Base-by-base conservation (phyloP, 2,113 vertebrate genomes). In the Protomyctophum bolini region DNA sequence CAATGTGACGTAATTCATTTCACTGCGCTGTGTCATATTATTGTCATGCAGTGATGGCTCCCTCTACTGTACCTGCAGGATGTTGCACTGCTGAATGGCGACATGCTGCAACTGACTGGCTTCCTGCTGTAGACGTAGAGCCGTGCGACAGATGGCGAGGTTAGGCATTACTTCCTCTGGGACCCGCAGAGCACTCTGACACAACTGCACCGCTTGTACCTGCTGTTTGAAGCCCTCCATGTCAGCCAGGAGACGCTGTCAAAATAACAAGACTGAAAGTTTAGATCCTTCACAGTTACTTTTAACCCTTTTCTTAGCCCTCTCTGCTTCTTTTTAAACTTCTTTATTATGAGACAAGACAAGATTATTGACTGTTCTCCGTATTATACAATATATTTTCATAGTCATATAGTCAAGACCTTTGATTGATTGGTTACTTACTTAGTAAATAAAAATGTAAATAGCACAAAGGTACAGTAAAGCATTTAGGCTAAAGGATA, bases 191-290 rank as follows among this genome's bases (percentile, higher is more conserved):
- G 92, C 91, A 0, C 95, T 98, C 92, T 99, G 97, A 73, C 94
- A 96, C 14, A 78, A 80, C 83, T 99, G 98, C 2, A 99, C 94
- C 0, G 93, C 92, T 0, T 96, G 95, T 0, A 97, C 96, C 81
- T 97, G 98, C 14, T 95, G 96, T 91, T 99, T 99, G 74, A 99
- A 93, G 0, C 92, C 92, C 87, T 99, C 96, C 95, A 99, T 98
- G 82, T 98, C 96, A 0, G 92, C 93, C 79, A 99, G 70, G 0
- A 99, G 80, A 41, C 94, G 95, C 98, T 99, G 90, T 1, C 60
- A 48, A 67, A 41, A 41, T 41, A 41, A 54, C 15, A 63, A 21
- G 41, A 49, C 3, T 6, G 12, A 29, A 60, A 8, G 51, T 67
- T 69, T 28, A 66, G 3, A 69, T 8, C 5, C 33, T 41, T 41